phyloP scores from a whole-genome alignment of 2,797 vertebrate species.

The Gastrophryne carolinensis region DNA sequence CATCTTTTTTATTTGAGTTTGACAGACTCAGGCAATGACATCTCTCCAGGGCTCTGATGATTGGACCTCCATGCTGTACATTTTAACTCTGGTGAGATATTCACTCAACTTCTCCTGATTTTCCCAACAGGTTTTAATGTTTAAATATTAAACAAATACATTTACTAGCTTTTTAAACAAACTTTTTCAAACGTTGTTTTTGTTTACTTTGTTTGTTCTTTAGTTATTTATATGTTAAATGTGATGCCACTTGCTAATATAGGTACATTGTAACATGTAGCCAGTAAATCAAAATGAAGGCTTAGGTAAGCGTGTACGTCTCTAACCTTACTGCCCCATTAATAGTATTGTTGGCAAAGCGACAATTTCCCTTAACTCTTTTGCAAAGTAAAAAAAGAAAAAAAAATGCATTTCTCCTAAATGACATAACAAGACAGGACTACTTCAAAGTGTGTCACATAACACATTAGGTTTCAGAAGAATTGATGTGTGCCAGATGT shows the following conservation, averaged over 20 bases:
- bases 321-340: neutral
- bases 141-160: too few species aligned
- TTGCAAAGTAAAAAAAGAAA: neutral
- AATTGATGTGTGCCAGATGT: slow-evolving; percentile 34
- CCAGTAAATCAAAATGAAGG: neutral
- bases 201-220: too few species aligned
- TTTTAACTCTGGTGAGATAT: too few species aligned
- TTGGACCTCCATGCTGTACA: too few species aligned
- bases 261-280: neutral
- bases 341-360: neutral
- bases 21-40: too few species aligned
- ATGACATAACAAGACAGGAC: slow-evolving; percentile 28
- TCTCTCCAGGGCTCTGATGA: too few species aligned
- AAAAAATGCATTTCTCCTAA: slow-evolving; percentile 30
- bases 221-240: too few species aligned
- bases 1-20: too few species aligned
- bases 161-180: too few species aligned
- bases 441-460: slow-evolving; percentile 16
- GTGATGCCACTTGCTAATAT: neutral
- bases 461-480: neutral
- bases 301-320: neutral
- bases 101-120: too few species aligned
- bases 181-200: too few species aligned
- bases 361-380: neutral
- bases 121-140: too few species aligned